Evolutionary conservation across 1,140 invertebrate species (phyloP).

Genomic region (Leptestheria dahalacensis): DNA sequence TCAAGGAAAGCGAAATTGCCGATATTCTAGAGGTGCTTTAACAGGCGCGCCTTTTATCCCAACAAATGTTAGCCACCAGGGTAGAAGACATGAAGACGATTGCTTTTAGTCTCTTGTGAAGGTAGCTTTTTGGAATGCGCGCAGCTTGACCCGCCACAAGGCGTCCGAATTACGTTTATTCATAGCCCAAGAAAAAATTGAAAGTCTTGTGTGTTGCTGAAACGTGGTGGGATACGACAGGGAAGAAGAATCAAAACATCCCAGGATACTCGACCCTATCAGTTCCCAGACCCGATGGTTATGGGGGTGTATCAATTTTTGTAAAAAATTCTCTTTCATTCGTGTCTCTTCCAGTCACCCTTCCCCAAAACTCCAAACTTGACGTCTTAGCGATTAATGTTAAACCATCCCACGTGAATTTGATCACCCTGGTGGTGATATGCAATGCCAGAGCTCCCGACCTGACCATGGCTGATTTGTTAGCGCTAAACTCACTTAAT

Average conservation of each 20-base stretch:
- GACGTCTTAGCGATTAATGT: neutral
- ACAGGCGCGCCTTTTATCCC: too few relatives aligned
- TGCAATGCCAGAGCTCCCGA: neutral
- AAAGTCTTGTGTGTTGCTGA: neutral
- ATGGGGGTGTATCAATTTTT: neutral
- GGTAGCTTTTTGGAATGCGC: neutral
- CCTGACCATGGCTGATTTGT: neutral
- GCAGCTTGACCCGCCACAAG: neutral
- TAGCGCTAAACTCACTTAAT: neutral
- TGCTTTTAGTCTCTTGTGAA: too few relatives aligned
- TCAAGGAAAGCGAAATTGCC: too few relatives aligned
- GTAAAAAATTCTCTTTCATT: neutral
- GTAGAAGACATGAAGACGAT: too few relatives aligned
- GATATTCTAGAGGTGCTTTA: too few relatives aligned
- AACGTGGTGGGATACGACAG: neutral
- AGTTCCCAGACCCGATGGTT: neutral
- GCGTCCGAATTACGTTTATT: neutral
- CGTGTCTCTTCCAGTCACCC: neutral
- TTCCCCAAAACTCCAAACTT: neutral
- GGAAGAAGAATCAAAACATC: neutral
- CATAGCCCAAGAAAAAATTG: neutral
- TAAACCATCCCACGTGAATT: neutral
- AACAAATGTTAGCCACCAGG: too few relatives aligned
- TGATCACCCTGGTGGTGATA: neutral
- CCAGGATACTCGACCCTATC: neutral